Percentiles rank a stretch among this genome's conserved stretches.
phyloP scores from a whole-genome alignment of 1,140 invertebrate genomes.

The Mercenaria mercenaria region DNA sequence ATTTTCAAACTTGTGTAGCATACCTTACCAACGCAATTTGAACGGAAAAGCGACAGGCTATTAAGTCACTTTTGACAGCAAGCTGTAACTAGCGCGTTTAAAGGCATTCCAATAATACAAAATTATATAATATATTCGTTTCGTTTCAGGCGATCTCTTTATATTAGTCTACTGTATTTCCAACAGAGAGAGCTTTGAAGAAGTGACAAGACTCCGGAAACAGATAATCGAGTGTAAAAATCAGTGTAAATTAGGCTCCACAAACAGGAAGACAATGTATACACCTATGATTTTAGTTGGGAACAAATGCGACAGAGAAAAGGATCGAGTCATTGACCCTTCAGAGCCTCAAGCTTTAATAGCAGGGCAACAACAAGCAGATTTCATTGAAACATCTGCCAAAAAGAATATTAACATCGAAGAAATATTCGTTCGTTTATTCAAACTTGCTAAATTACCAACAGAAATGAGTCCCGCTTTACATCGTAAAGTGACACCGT shows the following conservation, averaged over 20 bases:
- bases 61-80: too few species aligned
- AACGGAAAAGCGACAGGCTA: too few species aligned
- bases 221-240: slow-evolving; percentile 90
- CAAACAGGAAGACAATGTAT: slow-evolving; percentile 80
- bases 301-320: slow-evolving; percentile 91
- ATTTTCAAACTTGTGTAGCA: too few species aligned
- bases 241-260: slow-evolving; percentile 68
- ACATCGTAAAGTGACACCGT: slow-evolving; percentile 87
- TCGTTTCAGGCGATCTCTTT: slow-evolving; percentile 93
- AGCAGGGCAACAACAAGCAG: slow-evolving; percentile 87
- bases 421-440: slow-evolving; percentile 93
- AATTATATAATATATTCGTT: slow-evolving; percentile 82
- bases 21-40: too few species aligned
- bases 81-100: too few species aligned
- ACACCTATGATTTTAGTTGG: slow-evolving; percentile 94
- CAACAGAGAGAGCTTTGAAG: slow-evolving; percentile 93
- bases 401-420: slow-evolving; percentile 92
- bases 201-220: slow-evolving; percentile 92
- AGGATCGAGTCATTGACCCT: slow-evolving; percentile 88
- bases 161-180: slow-evolving; percentile 95
- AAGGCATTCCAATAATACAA: too few species aligned
- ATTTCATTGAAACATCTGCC: slow-evolving; percentile 93
- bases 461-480: slow-evolving; percentile 95
- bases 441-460: slow-evolving; percentile 92
- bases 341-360: slow-evolving; percentile 74